These are phyloP conservation scores for Anguilla megastoma DNA, from an alignment of 2,797 vertebrate species.

Conservation along the genomic window DNA sequence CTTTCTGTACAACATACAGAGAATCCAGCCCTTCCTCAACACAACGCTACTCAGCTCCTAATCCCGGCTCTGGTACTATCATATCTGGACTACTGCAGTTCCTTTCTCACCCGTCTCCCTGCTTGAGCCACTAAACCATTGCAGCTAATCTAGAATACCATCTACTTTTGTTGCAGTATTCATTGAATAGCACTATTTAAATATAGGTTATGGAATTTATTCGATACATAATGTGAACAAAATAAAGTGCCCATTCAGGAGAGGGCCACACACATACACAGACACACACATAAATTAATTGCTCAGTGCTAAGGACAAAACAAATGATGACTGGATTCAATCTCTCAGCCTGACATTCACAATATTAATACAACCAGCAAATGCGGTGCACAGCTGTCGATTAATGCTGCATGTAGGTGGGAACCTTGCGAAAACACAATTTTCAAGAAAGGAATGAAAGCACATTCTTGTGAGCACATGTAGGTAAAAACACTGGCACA, in stretches of 20 bases:
- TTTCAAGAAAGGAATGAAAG: not conserved
- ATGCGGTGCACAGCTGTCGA: not conserved
- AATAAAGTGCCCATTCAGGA: constrained; percentile 23
- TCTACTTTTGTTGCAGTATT: constrained; percentile 34
- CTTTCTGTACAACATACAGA: not conserved
- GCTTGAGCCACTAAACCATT: not conserved
- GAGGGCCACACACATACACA: not conserved
- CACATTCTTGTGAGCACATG: too few relatives aligned
- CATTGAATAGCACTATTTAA: constrained; percentile 33
- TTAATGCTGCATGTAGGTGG: not conserved
- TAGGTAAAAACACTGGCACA: not conserved
- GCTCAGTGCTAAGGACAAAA: not conserved
- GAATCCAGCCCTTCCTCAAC: not conserved
- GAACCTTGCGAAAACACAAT: not conserved
- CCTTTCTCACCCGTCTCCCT: not conserved
- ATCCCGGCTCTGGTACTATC: not conserved
- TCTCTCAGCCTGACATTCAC: not conserved
- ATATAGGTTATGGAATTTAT: constrained; percentile 35
- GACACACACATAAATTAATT: not conserved
- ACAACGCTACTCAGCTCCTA: not conserved
- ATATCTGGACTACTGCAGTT: not conserved
- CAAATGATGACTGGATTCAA: not conserved
- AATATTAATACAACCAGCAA: not conserved
- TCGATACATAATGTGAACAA: constrained; percentile 31
- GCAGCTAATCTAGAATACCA: constrained; percentile 30